Percentiles rank a stretch among this genome's conserved stretches.
Conservation (phyloP, 2,888 invertebrate species). For the Tipula helvola region DNA sequence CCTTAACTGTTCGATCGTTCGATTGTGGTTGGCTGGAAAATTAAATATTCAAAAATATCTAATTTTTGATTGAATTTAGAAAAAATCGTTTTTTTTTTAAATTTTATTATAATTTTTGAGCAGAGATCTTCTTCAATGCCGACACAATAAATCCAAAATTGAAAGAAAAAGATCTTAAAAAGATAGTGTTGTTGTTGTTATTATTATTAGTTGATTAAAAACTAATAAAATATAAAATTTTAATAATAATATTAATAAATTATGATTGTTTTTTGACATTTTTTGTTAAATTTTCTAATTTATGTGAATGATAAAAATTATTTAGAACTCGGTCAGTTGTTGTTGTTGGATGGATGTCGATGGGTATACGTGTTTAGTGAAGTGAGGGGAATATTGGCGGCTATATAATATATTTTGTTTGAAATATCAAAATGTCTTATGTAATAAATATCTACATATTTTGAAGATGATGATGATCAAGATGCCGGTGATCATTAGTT, state of each 20-base stretch:
- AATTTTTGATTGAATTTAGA: background rate
- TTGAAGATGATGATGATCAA: background rate
- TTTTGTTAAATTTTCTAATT: background rate
- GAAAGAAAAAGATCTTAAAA: background rate
- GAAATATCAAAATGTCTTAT: background rate
- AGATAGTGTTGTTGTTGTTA: background rate
- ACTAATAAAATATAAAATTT: background rate
- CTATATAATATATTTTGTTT: background rate
- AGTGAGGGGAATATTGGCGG: background rate
- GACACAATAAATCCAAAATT: conserved; percentile 4
- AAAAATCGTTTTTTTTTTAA: background rate
- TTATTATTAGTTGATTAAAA: conserved; percentile 4
- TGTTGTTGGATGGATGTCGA: background rate
- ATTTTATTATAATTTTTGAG: background rate
- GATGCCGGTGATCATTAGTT: conserved; percentile 4
- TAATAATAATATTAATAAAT: background rate
- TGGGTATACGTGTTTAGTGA: background rate
- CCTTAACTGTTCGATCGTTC: background rate
- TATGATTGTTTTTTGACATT: background rate
- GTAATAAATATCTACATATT: background rate
- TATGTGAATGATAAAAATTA: background rate
- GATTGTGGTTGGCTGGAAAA: background rate
- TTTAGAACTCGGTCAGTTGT: background rate
- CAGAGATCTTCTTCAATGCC: background rate
- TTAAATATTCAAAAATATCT: background rate